Evolutionary conservation across 2,113 vertebrate species (phyloP).

Genomic region (Platysternon megacephalum): DNA sequence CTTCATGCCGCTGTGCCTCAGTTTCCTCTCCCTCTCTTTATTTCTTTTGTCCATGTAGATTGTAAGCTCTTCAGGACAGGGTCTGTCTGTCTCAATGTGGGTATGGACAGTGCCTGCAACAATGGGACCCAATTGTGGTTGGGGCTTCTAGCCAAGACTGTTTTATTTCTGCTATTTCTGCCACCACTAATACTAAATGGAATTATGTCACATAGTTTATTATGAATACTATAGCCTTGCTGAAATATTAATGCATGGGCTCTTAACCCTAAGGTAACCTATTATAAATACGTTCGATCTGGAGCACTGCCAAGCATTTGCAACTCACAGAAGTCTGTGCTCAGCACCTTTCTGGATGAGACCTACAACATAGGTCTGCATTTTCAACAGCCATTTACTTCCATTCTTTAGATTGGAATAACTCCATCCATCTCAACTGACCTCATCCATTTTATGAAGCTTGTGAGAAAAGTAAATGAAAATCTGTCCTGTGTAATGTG

Average conservation of each 20-base stretch:
- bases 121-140: not conserved
- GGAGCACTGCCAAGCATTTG: not conserved
- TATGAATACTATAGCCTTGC: not conserved
- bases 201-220: not conserved
- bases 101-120: not conserved
- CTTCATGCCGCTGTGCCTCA: not conserved
- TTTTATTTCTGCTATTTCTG: not conserved
- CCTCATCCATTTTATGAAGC: not conserved
- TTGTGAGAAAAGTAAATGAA: not conserved
- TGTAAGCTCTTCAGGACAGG: not conserved
- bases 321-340: not conserved
- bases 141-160: not conserved
- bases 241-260: not conserved
- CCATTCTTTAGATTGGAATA: not conserved
- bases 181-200: not conserved
- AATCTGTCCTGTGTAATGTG: not conserved
- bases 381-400: not conserved
- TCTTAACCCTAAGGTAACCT: not conserved
- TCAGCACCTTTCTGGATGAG: not conserved
- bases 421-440: not conserved
- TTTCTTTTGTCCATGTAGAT: not conserved
- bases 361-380: not conserved
- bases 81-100: not conserved
- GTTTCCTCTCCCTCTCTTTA: not conserved
- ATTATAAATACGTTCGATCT: not conserved